phyloP scores from a whole-genome alignment of 2,113 vertebrate species.

The Datnioides undecimradiatus region DNA sequence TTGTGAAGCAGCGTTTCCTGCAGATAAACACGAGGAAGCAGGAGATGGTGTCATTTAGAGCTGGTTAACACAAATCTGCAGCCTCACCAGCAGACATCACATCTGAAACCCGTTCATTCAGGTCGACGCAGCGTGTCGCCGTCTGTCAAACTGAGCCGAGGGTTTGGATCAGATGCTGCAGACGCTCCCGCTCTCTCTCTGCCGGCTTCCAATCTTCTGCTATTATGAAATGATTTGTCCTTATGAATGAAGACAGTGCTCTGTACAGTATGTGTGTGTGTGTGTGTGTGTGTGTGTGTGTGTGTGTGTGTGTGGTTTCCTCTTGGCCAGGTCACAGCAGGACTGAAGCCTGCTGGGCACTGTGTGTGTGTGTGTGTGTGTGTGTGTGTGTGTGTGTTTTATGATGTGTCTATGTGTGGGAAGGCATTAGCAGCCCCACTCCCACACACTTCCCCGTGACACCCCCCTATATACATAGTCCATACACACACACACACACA shows the following conservation, averaged over 20 bases:
- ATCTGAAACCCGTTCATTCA: not conserved
- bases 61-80: not conserved
- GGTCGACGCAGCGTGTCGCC: not conserved
- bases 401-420: constrained; percentile 49
- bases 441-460: constrained; percentile 44
- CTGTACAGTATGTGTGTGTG: not conserved
- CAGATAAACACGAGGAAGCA: too few species aligned
- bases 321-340: constrained; percentile 49
- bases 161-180: not conserved
- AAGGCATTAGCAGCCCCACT: constrained; percentile 43
- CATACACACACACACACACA: not conserved
- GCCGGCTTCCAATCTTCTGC: not conserved
- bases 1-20: too few species aligned
- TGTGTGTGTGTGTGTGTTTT: constrained; percentile 24
- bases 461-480: constrained; percentile 1
- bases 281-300: not conserved
- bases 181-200: not conserved
- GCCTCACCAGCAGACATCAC: not conserved
- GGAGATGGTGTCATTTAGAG: too few species aligned
- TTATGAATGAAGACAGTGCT: constrained; percentile 19
- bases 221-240: constrained; percentile 25
- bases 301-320: constrained; percentile 34
- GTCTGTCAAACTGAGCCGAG: not conserved
- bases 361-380: not conserved
- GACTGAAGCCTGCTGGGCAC: constrained; percentile 34